Evolutionary conservation across 2,113 vertebrate species (phyloP).

Genomic region (Turdus rufiventris): DNA sequence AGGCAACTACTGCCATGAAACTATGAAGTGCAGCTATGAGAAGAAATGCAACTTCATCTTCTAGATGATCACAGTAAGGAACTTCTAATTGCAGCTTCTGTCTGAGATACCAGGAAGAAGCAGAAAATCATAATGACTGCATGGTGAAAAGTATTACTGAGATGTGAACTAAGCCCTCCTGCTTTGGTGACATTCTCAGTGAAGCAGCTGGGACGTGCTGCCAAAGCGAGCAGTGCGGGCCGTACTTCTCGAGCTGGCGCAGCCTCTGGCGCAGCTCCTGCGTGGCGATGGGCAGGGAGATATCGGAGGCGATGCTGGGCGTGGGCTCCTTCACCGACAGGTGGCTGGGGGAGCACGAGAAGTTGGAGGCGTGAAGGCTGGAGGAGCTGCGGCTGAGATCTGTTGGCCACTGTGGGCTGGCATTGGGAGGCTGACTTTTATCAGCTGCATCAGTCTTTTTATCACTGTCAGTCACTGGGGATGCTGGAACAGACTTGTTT

Average conservation of each 20-base stretch:
- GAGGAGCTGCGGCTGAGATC: slow-evolving; percentile 80
- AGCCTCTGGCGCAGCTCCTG: slow-evolving; percentile 92
- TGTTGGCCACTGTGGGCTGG: slow-evolving; percentile 63
- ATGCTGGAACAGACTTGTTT: slow-evolving; percentile 47
- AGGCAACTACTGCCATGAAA: not conserved
- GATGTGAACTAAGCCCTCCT: not conserved
- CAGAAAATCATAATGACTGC: not conserved
- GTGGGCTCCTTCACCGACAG: slow-evolving; percentile 87
- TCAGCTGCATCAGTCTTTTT: slow-evolving; percentile 57
- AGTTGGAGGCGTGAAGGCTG: slow-evolving; percentile 73
- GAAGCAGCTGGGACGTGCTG: not conserved
- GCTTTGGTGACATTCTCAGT: not conserved
- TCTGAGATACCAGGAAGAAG: not conserved
- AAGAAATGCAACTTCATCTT: not conserved
- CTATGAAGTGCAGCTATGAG: not conserved
- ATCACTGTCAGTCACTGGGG: slow-evolving; percentile 61
- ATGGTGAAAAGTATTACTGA: not conserved
- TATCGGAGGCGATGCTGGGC: slow-evolving; percentile 93
- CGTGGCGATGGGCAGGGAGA: slow-evolving; percentile 87
- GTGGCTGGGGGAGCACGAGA: slow-evolving; percentile 79
- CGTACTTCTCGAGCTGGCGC: slow-evolving; percentile 90
- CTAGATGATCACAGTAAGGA: not conserved
- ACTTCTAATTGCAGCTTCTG: not conserved
- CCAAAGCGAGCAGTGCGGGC: not conserved
- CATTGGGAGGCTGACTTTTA: slow-evolving; percentile 37